These are phyloP conservation scores for Manacus vitellinus DNA, from an alignment of 2,113 vertebrate species.

Conservation along the genomic window DNA sequence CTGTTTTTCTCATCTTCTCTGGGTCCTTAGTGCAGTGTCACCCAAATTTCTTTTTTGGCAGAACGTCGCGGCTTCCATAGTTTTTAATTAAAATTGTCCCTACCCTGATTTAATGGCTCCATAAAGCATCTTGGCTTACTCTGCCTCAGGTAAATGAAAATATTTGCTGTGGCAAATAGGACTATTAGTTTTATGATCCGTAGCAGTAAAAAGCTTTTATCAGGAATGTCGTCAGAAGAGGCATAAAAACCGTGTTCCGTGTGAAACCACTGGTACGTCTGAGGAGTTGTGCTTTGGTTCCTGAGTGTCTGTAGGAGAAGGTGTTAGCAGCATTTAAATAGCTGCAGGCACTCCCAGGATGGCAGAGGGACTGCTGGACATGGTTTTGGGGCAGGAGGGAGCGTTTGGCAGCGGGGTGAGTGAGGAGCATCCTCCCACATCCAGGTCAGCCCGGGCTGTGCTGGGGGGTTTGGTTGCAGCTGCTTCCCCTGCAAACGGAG, in stretches of 20 bases:
- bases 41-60: neutral
- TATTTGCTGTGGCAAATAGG: conserved; percentile 70
- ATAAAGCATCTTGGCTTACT: conserved; percentile 53
- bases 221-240: conserved; percentile 40
- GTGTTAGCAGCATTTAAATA: neutral
- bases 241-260: conserved; percentile 55
- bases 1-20: neutral
- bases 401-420: fast-evolving
- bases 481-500: fast-evolving
- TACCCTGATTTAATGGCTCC: conserved; percentile 47
- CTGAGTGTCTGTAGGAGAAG: neutral
- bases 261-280: conserved; percentile 13
- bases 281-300: conserved; percentile 34
- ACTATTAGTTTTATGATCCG: conserved; percentile 68
- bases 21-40: neutral
- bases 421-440: fast-evolving
- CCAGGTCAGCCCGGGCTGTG: neutral
- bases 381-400: fast-evolving
- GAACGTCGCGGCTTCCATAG: neutral
- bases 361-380: neutral
- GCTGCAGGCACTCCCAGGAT: neutral
- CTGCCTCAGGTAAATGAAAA: conserved; percentile 68
- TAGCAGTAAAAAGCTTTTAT: conserved; percentile 40
- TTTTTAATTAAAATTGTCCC: conserved; percentile 66
- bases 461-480: fast-evolving